Conservation (phyloP, 1,140 invertebrate genomes). For the Drosophila ambigua region DNA sequence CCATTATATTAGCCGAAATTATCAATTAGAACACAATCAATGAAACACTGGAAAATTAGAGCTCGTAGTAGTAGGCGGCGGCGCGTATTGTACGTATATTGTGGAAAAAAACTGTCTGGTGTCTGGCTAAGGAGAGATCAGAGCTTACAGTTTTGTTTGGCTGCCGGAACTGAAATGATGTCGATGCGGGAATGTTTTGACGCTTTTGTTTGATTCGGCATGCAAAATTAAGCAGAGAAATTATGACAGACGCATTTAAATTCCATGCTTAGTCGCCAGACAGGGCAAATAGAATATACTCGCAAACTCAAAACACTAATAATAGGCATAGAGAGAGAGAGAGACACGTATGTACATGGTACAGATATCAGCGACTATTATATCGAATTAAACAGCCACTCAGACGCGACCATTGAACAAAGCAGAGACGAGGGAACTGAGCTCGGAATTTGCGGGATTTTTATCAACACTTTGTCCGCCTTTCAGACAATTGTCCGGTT, state of each 20-base stretch:
- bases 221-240: constrained; percentile 50
- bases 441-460: constrained; percentile 41
- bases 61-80: neutral
- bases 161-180: constrained; percentile 52
- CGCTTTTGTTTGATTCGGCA: constrained; percentile 50
- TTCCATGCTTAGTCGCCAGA: constrained; percentile 42
- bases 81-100: constrained; percentile 16
- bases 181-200: constrained; percentile 40
- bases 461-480: constrained; percentile 45
- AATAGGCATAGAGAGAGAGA: constrained; percentile 9
- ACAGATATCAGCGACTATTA: constrained; percentile 36
- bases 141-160: constrained; percentile 31
- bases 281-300: constrained; percentile 56
- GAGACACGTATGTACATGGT: constrained; percentile 8
- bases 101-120: constrained; percentile 7
- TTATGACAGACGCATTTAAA: constrained; percentile 63
- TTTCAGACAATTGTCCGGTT: constrained; percentile 25
- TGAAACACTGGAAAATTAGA: constrained; percentile 9
- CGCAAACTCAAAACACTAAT: no score
- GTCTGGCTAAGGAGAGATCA: constrained; percentile 31
- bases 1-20: constrained; percentile 59
- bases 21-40: constrained; percentile 49
- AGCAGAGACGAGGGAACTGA: constrained; percentile 34
- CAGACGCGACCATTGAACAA: constrained; percentile 28
- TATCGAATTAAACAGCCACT: constrained; percentile 22